Base-by-base conservation (phyloP, 1,140 invertebrate genomes). In the Drosophila lacteicornis region DNA sequence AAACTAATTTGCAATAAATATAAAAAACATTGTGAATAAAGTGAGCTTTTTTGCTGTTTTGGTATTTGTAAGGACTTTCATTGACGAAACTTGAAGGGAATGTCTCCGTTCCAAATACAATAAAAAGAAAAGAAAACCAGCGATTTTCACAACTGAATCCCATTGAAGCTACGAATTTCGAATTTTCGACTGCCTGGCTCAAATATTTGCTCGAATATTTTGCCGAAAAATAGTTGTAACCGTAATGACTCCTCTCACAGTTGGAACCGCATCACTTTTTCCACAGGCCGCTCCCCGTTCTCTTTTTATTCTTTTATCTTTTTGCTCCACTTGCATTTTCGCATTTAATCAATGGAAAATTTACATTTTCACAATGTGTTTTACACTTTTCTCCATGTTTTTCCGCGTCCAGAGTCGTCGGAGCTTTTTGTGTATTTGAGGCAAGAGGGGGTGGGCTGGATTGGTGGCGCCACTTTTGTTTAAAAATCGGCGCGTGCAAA, bases 301-400 rank as follows among this genome's bases (percentile, higher is more conserved):
- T 40, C 13, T 56, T 40, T 40, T 40, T 40, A 40, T 55, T 40
- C 38, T n/a, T 56, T 25, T 19, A 19, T 40, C 53, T 25, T 57
- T 46, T 53, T 61, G 45, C n/a, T 43, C 25, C 56, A 73, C 68
- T 75, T 75, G 58, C 73, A 45, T 73, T 82, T 73, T 79, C 55
- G 58, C 79, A 66, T 80, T 80, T 87, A 86, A 87, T 86, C 83
- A 87, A 79, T 82, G 62, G 82, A 59, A 82, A 79, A 79, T 79
- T 82, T 73, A 73, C 83, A 86, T 86, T 87, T 86, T 87, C 75
- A 46, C 83, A 86, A 86, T 86, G 83, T 79, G 79, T 87, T 86
- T 82, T 87, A 87, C 83, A 86, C 60, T 86, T 87, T 82, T 87
- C 75, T 50, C 33, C 68, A 74, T 80, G 78, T 77, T 71, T 83